Conservation (phyloP, 1,140 invertebrate species). For the Pollicipes pollicipes region DNA sequence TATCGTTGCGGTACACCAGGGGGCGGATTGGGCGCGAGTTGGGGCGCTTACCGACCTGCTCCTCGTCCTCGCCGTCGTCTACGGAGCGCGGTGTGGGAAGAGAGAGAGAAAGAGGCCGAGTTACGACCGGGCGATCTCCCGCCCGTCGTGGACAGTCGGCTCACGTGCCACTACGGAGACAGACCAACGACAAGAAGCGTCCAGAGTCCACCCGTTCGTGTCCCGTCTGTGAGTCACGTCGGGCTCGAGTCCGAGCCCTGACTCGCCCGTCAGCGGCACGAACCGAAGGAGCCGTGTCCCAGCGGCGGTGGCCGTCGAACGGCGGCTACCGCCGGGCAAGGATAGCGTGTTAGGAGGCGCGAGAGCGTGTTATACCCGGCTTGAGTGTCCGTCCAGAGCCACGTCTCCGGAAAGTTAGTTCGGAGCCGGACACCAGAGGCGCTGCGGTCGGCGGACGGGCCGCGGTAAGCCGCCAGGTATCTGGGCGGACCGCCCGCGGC, state of each 20-base stretch:
- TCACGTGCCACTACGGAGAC: no score
- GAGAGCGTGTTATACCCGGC: not conserved
- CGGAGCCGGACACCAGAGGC: slow-evolving; percentile 5
- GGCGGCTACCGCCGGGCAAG: no score
- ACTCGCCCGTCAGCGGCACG: no score
- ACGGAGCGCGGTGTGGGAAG: not conserved
- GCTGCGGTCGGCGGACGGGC: slow-evolving; percentile 7
- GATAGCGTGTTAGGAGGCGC: not conserved
- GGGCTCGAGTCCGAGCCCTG: no score
- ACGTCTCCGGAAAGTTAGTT: slow-evolving; percentile 43
- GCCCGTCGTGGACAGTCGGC: no score
- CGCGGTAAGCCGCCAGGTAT: not conserved
- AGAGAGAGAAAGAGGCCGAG: not conserved
- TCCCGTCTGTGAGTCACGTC: no score
- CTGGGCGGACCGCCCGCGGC: no score
- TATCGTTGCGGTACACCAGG: slow-evolving; percentile 26
- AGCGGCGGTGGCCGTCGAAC: no score
- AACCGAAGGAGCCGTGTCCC: no score
- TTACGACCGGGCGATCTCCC: no score
- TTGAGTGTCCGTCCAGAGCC: slow-evolving; percentile 28
- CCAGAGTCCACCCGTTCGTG: no score
- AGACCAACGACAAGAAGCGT: no score
- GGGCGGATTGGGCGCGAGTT: slow-evolving; percentile 29
- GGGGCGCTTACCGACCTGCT: slow-evolving; percentile 26
- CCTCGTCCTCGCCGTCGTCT: not conserved